Evolutionary conservation across 1,140 invertebrate species (phyloP).

Genomic region (Glomeris maerens): DNA sequence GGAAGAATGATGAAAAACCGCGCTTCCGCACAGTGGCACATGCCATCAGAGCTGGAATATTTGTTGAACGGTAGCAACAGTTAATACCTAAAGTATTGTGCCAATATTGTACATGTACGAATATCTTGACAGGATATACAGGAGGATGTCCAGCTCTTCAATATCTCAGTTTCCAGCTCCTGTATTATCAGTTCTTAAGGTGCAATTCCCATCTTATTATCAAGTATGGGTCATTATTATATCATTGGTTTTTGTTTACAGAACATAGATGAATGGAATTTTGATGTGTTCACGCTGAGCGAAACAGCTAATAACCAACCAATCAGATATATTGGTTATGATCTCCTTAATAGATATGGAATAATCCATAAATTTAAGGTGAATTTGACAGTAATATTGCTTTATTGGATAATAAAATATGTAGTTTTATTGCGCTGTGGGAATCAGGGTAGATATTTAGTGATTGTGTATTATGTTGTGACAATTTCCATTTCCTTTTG

Average conservation of each 20-base stretch:
- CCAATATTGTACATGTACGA: too few species aligned
- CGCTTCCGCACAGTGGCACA: slow-evolving; percentile 88
- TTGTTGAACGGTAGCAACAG: slow-evolving; percentile 62
- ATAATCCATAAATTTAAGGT: slow-evolving; percentile 92
- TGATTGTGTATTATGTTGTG: too few species aligned
- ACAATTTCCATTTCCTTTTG: background rate
- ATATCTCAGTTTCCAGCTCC: slow-evolving; percentile 79
- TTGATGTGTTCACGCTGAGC: slow-evolving; percentile 81
- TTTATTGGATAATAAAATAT: slow-evolving; percentile 6
- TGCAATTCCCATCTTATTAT: too few species aligned
- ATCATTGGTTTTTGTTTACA: slow-evolving; percentile 29
- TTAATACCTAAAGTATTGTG: slow-evolving; percentile 3
- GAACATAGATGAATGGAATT: slow-evolving; percentile 87
- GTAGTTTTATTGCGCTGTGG: background rate
- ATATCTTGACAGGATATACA: slow-evolving; percentile 56
- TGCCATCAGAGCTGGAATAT: slow-evolving; percentile 90
- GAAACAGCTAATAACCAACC: slow-evolving; percentile 68
- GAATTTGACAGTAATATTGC: slow-evolving; percentile 15
- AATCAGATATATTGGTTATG: slow-evolving; percentile 82
- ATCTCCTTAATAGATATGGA: slow-evolving; percentile 87
- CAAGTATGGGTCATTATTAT: slow-evolving; percentile 6
- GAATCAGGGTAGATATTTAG: background rate
- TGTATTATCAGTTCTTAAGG: slow-evolving; percentile 75
- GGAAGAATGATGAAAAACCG: slow-evolving; percentile 50
- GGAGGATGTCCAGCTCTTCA: slow-evolving; percentile 67